Conservation (phyloP, 2,113 vertebrate genomes). For the Myiozetetes cayanensis region DNA sequence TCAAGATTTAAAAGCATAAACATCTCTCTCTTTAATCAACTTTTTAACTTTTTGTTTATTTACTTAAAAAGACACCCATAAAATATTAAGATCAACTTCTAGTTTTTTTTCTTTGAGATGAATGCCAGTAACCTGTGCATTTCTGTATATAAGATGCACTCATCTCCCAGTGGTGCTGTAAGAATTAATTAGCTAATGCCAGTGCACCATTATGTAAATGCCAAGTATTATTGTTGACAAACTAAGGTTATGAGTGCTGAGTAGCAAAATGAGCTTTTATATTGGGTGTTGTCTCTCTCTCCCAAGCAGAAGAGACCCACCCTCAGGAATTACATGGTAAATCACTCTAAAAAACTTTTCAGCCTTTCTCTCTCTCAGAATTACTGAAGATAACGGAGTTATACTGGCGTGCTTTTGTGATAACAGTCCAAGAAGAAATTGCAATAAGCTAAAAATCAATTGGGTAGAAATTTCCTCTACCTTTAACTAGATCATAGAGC, state of each 20-base stretch:
- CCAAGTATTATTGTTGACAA: background rate
- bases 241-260: background rate
- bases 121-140: background rate
- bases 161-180: background rate
- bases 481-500: background rate
- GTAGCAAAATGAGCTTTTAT: background rate
- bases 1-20: background rate
- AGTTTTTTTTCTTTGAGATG: background rate
- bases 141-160: background rate
- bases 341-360: background rate
- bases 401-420: background rate
- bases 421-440: background rate
- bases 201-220: background rate
- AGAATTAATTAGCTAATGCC: conserved; percentile 18
- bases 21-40: background rate
- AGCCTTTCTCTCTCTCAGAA: background rate
- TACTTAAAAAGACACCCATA: background rate
- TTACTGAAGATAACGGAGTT: background rate
- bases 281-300: background rate
- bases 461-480: background rate
- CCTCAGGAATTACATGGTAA: background rate
- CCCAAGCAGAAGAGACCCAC: background rate
- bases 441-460: background rate
- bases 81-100: background rate
- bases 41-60: background rate